These are phyloP conservation scores for Sphaeridia pumilis DNA, from an alignment of 2,888 invertebrate species.

Conservation along the genomic window DNA sequence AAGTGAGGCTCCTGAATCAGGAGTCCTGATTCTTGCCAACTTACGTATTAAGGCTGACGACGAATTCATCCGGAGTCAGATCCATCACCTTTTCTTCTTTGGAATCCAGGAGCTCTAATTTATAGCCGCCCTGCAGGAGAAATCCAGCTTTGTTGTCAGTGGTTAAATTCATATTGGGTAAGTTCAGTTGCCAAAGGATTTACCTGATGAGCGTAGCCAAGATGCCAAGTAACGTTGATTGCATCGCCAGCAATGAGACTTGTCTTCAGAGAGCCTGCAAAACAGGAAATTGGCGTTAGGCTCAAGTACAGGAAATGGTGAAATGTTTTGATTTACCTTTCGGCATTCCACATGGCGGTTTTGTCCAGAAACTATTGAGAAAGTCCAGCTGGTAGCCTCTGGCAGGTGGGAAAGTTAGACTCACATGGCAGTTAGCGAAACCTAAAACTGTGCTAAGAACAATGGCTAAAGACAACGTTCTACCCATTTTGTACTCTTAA, in stretches of 20 bases:
- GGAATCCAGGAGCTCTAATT: slow-evolving; percentile 71
- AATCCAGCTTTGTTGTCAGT: not conserved
- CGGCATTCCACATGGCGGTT: slow-evolving; percentile 89
- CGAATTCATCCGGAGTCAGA: slow-evolving; percentile 71
- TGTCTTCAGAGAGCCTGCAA: slow-evolving; percentile 27
- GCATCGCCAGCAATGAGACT: slow-evolving; percentile 30
- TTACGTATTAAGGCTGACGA: slow-evolving; percentile 76
- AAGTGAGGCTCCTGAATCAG: not conserved
- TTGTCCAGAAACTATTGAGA: slow-evolving; percentile 77
- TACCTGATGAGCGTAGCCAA: slow-evolving; percentile 34
- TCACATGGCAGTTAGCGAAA: slow-evolving; percentile 55
- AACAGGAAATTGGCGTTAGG: not conserved
- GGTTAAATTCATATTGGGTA: not conserved
- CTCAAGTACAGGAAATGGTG: not conserved
- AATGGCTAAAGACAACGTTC: not conserved
- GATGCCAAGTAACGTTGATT: slow-evolving; percentile 33
- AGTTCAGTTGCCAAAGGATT: no score
- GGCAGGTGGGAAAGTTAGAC: slow-evolving; percentile 79
- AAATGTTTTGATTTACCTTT: slow-evolving; percentile 54
- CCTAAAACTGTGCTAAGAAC: not conserved
- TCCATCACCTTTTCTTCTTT: slow-evolving; percentile 74
- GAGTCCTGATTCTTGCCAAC: slow-evolving; percentile 39
- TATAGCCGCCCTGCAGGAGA: slow-evolving; percentile 72
- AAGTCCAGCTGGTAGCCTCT: slow-evolving; percentile 82
- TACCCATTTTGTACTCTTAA: not conserved